Evolutionary conservation across 2,888 invertebrate species (phyloP).

Genomic region (Lacanobia oleracea): DNA sequence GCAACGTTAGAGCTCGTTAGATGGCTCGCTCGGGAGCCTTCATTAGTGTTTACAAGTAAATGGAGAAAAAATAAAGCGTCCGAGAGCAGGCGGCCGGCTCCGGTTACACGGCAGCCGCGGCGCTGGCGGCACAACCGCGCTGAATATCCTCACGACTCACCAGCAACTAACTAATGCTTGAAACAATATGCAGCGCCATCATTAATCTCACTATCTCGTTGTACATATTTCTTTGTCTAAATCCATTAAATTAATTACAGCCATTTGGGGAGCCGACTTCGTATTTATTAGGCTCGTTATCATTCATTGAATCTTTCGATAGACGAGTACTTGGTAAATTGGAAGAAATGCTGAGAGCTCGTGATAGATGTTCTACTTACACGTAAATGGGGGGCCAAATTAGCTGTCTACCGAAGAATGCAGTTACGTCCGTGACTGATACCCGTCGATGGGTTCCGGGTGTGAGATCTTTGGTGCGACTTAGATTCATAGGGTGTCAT

Average conservation of each 20-base stretch:
- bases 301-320: slow-evolving; percentile 90
- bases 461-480: slow-evolving; percentile 71
- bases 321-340: slow-evolving; percentile 84
- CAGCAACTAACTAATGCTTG: slow-evolving; percentile 76
- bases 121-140: slow-evolving; percentile 25
- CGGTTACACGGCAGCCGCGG: slow-evolving; percentile 51
- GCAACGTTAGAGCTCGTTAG: slow-evolving; percentile 84
- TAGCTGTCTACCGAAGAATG: slow-evolving; percentile 88
- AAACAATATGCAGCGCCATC: slow-evolving; percentile 80
- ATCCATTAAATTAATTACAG: slow-evolving; percentile 90
- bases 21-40: slow-evolving; percentile 76
- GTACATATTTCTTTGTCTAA: slow-evolving; percentile 90
- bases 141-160: slow-evolving; percentile 36
- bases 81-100: slow-evolving; percentile 65
- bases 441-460: slow-evolving; percentile 73
- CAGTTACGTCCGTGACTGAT: slow-evolving; percentile 87
- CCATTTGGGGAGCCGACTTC: slow-evolving; percentile 87
- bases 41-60: slow-evolving; percentile 84
- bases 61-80: slow-evolving; percentile 77
- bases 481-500: slow-evolving; percentile 87
- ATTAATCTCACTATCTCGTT: slow-evolving; percentile 89
- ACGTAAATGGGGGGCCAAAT: slow-evolving; percentile 87
- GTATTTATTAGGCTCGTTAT: slow-evolving; percentile 90
- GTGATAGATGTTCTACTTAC: slow-evolving; percentile 88
- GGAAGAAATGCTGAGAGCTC: slow-evolving; percentile 82